Conservation (phyloP, 1,140 invertebrate species). For the Globodera ellingtonae region DNA sequence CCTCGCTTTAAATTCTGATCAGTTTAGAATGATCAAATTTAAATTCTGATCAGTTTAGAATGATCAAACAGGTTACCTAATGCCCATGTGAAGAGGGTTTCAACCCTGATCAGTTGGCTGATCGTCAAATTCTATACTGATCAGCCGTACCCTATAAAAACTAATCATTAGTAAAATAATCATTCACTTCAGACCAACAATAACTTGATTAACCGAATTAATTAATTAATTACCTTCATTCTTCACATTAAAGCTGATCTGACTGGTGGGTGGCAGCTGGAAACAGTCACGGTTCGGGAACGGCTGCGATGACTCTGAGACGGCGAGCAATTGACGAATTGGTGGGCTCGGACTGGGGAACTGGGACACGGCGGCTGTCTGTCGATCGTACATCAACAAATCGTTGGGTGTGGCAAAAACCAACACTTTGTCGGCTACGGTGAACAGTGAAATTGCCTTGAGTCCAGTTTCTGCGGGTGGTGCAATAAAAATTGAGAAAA, state of each 20-base stretch:
- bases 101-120: no score
- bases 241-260: conserved; percentile 56
- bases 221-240: conserved; percentile 50
- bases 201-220: not conserved
- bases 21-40: no score
- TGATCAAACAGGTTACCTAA: no score
- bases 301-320: conserved; percentile 61
- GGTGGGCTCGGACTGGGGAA: conserved; percentile 61
- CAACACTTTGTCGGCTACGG: conserved; percentile 65
- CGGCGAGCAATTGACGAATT: conserved; percentile 58
- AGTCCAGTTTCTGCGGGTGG: conserved; percentile 56
- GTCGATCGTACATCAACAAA: conserved; percentile 57
- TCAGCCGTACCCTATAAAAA: no score
- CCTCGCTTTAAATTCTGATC: no score
- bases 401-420: conserved; percentile 61
- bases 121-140: no score
- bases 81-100: no score
- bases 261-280: conserved; percentile 47
- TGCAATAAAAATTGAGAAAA: not conserved
- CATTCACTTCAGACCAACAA: no score
- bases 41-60: no score
- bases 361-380: conserved; percentile 42
- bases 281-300: conserved; percentile 60
- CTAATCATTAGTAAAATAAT: no score
- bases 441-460: conserved; percentile 57